Evolutionary conservation across 2,113 vertebrate species (phyloP).

Genomic region (Phasianus colchicus): DNA sequence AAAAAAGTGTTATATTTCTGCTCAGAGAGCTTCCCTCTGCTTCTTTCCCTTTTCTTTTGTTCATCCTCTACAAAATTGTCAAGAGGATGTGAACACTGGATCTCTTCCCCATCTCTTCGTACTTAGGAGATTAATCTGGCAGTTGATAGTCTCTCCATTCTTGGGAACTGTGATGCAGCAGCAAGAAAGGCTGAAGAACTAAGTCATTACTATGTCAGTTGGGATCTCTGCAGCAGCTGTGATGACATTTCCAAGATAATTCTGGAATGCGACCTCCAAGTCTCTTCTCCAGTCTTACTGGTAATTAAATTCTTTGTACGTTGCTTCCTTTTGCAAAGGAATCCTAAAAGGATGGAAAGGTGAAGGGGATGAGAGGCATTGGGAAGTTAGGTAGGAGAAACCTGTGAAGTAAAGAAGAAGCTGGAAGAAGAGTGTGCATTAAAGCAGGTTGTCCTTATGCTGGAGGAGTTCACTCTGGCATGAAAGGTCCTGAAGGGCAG

Average conservation of each 20-base stretch:
- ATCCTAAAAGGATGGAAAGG: background rate
- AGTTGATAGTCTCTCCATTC: background rate
- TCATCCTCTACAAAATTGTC: background rate
- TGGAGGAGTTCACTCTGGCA: background rate
- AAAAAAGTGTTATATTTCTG: background rate
- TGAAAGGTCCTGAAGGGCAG: background rate
- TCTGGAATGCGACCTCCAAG: background rate
- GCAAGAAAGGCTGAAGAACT: background rate
- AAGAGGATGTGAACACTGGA: background rate
- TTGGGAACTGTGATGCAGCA: background rate
- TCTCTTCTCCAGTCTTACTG: background rate
- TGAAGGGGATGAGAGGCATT: rapidly evolving
- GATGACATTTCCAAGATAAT: background rate
- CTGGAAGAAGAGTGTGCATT: background rate
- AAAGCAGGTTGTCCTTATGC: background rate
- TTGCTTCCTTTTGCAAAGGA: background rate
- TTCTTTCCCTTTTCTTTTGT: background rate
- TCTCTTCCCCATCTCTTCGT: background rate
- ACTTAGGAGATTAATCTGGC: background rate
- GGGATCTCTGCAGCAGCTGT: background rate
- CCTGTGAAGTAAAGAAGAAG: background rate
- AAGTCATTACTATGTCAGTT: background rate
- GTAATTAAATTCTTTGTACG: background rate
- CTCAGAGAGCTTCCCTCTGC: background rate
- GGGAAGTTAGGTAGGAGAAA: background rate